phyloP scores from a whole-genome alignment of 2,113 vertebrate species.

The Triplophysa tibetana region DNA sequence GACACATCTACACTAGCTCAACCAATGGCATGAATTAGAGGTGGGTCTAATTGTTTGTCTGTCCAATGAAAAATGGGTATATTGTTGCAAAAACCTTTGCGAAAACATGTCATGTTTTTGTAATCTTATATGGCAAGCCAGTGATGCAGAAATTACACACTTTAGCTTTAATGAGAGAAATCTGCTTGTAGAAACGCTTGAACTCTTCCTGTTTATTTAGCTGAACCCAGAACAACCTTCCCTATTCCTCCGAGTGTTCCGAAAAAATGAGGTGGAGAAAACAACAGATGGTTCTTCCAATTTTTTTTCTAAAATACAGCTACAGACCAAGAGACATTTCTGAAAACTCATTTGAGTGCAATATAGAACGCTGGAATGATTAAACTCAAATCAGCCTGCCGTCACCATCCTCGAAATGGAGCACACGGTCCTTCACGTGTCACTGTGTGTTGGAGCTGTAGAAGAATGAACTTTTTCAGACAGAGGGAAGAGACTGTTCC shows the following conservation, averaged over 20 bases:
- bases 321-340: slow-evolving; percentile 17
- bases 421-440: not conserved
- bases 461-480: slow-evolving; percentile 23
- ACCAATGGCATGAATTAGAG: too few species aligned
- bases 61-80: too few species aligned
- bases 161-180: slow-evolving; percentile 17
- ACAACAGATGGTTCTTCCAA: slow-evolving; percentile 31
- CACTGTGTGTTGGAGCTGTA: not conserved
- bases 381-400: slow-evolving; percentile 1
- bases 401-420: not conserved
- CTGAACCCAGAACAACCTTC: slow-evolving; percentile 34
- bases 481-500: slow-evolving; percentile 9
- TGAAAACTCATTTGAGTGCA: slow-evolving; percentile 34
- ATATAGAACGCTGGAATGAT: not conserved
- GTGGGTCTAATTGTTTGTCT: too few species aligned
- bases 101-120: too few species aligned
- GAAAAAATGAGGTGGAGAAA: slow-evolving; percentile 37
- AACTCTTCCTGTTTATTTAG: slow-evolving; percentile 36
- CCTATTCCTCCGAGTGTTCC: slow-evolving; percentile 35
- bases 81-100: too few species aligned
- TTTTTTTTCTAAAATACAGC: not conserved
- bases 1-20: too few species aligned
- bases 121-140: too few species aligned
- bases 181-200: slow-evolving; percentile 27
- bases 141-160: not conserved